Evolutionary conservation across 2,888 invertebrate genomes (phyloP), one percentile per base, ranked within the genome.

Genomic region (Macrostomum cliftonense): DNA sequence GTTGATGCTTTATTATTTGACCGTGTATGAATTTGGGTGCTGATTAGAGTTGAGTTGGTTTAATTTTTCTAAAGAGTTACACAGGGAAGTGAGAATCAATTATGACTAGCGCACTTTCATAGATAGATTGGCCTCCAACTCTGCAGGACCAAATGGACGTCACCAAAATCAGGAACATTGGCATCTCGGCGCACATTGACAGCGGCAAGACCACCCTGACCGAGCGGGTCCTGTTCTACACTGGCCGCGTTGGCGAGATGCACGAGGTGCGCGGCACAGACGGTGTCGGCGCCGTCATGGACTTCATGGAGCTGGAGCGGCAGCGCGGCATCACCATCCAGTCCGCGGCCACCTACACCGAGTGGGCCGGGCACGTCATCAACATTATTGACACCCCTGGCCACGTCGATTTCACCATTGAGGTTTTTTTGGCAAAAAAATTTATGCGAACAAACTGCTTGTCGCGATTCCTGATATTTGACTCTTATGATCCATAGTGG

Each of bases 251-350:
- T 63, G 77, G 79, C 39, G 77, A 84, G 66, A 99, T 99, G 93
- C 97, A 99, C 65, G 97, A 99, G 77, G 97, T 93, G 0, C 79
- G 74, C 74, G 91, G 91, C 12, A 97, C 89, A 76, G 97, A 99
- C 68, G 85, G 88, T 72, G 87, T 99, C 1, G 97, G 97, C 2
- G 97, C 97, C 0, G 85, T 84, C 1, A 99, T 99, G 97, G 97
- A 99, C 67, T 95, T 93, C 13, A 99, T 99, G 97, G 97, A 99
- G 64, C 73, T 97, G 49, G 97, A 99, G 72, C 75, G 91, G 45
- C 93, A 97, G 68, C 75, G 97, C 62, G 97, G 97, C n/a, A 99
- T 99, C 55, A 99, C 97, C 1, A 99, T 99, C 58, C 95, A 99
- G 68, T 95, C 95, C 9, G 97, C 97, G 0, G 97, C 97, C 0